Evolutionary conservation across 2,113 vertebrate species (phyloP).

Genomic region (Tychaedon coryphoeus): DNA sequence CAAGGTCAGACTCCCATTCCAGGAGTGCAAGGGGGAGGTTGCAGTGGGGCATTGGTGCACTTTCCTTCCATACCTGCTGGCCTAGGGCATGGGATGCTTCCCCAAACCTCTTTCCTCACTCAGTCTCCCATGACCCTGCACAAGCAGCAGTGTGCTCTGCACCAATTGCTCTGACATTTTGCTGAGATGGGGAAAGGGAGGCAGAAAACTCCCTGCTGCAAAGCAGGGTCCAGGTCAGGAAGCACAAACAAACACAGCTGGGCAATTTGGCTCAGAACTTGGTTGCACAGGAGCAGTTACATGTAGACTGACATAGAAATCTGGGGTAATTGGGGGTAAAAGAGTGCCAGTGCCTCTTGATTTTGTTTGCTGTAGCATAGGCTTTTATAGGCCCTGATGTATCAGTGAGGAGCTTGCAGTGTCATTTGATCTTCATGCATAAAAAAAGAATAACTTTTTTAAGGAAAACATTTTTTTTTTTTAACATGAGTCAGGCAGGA

Average conservation of each 20-base stretch:
- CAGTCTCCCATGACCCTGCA: neutral
- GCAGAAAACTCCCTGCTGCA: neutral
- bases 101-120: neutral
- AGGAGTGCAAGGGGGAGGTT: neutral
- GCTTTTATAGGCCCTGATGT: neutral
- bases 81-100: neutral
- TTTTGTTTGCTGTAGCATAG: neutral
- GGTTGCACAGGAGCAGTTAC: rapidly evolving
- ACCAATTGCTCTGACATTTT: neutral
- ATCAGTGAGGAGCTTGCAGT: neutral
- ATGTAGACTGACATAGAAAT: neutral
- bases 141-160: neutral
- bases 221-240: neutral
- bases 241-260: neutral
- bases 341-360: neutral
- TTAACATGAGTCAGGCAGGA: neutral
- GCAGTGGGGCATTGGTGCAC: neutral
- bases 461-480: neutral
- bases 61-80: neutral
- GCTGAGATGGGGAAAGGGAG: neutral
- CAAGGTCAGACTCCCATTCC: neutral
- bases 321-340: neutral
- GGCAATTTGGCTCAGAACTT: neutral
- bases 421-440: neutral
- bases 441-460: neutral